Percentiles rank a stretch among this genome's conserved stretches.
phyloP scores from a whole-genome alignment of 2,888 invertebrate species.

The Zhuqinia jingwanae region DNA sequence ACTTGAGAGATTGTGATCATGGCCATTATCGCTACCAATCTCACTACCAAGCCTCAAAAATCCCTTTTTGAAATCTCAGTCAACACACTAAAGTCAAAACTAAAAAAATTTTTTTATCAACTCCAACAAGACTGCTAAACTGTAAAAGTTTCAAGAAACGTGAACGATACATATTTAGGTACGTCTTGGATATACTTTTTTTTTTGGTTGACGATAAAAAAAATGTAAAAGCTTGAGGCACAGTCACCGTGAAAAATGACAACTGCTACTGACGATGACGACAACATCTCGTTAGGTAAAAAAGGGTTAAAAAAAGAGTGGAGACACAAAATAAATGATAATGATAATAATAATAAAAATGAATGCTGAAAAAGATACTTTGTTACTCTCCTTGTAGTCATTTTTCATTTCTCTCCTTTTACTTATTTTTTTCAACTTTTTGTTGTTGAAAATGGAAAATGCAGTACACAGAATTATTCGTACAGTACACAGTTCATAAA shows the following conservation, averaged over 20 bases:
- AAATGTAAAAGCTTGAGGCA: no score
- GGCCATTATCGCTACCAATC: background rate
- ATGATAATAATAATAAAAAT: no score
- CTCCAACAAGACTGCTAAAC: background rate
- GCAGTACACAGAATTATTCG: background rate
- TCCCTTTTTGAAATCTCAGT: background rate
- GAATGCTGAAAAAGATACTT: background rate
- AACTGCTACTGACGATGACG: background rate
- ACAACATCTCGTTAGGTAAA: conserved; percentile 42
- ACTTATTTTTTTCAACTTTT: background rate
- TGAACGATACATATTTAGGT: background rate
- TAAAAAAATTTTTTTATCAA: background rate
- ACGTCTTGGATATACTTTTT: background rate
- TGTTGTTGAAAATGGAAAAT: conserved; percentile 10
- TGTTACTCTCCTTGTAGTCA: background rate
- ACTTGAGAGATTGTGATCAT: background rate
- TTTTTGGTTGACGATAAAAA: no score
- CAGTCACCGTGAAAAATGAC: conserved; percentile 10
- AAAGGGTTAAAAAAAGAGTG: background rate
- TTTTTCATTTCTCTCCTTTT: conserved; percentile 14
- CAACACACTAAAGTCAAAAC: conserved; percentile 3
- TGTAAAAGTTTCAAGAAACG: no score
- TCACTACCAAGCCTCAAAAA: background rate
- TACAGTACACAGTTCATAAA: background rate
- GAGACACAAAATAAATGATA: background rate